Conservation (phyloP, 2,113 vertebrate genomes). For the Chaetodon auriga region DNA sequence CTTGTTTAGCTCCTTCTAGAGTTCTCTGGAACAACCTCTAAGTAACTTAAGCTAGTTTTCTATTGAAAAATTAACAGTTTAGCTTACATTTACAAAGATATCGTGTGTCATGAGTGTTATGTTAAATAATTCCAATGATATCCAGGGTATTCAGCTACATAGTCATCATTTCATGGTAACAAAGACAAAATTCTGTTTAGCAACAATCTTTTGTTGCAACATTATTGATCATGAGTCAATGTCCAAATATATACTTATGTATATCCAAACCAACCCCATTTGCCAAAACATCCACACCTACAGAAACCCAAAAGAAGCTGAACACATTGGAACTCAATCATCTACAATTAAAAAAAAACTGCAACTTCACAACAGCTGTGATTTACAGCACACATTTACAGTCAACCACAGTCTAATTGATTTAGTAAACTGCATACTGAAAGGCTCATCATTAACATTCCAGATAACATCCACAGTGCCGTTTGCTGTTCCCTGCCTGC, state of each 20-base stretch:
- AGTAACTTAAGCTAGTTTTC: too few relatives aligned
- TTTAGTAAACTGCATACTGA: conserved; percentile 10
- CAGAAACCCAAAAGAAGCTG: not conserved
- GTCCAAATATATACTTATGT: not conserved
- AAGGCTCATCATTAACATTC: conserved; percentile 13
- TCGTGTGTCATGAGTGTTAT: too few relatives aligned
- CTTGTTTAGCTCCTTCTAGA: too few relatives aligned
- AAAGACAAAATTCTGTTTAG: too few relatives aligned
- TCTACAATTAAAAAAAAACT: not conserved
- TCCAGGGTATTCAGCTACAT: too few relatives aligned
- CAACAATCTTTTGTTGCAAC: too few relatives aligned
- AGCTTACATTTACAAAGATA: too few relatives aligned
- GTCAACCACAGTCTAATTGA: conserved; percentile 19
- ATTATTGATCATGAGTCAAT: not conserved
- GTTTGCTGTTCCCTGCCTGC: not conserved
- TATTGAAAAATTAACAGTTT: too few relatives aligned
- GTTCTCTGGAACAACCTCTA: too few relatives aligned
- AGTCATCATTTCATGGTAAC: too few relatives aligned
- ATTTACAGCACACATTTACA: conserved; percentile 16
- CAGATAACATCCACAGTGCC: not conserved
- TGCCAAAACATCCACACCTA: not conserved
- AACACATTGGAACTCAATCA: not conserved
- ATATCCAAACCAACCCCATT: not conserved
- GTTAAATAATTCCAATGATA: too few relatives aligned
- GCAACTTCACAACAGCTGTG: not conserved